These are phyloP conservation scores for Arothron firmamentum DNA, from an alignment of 2,113 vertebrate genomes.

Conservation along the genomic window DNA sequence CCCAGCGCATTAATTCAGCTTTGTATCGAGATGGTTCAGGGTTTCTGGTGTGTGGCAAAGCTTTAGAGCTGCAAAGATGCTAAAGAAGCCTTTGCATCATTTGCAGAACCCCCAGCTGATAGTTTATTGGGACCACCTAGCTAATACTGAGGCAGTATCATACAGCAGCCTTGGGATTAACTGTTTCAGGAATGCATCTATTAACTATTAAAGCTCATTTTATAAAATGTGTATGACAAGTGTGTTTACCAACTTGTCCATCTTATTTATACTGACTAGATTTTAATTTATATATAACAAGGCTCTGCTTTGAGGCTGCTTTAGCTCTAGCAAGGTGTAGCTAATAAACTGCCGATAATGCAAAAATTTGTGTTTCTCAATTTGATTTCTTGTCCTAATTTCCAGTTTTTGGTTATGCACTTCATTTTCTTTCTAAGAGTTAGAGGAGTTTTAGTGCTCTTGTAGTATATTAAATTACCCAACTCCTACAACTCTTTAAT, in stretches of 20 bases:
- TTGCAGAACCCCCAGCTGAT: background rate
- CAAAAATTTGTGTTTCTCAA: background rate
- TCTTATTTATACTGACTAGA: background rate
- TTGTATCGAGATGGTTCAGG: slow-evolving; percentile 17
- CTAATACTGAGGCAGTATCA: background rate
- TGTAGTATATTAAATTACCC: too few relatives aligned
- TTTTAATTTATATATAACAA: background rate
- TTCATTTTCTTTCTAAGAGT: too few relatives aligned
- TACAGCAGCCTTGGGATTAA: background rate
- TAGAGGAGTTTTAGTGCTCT: too few relatives aligned
- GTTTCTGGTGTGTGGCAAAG: slow-evolving; percentile 43
- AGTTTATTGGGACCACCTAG: background rate
- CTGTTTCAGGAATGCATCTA: background rate
- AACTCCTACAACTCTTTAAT: too few relatives aligned
- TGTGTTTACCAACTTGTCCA: background rate
- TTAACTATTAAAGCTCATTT: background rate
- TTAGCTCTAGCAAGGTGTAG: background rate
- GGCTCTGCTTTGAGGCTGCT: background rate
- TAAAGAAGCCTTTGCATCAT: slow-evolving; percentile 21
- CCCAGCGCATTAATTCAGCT: slow-evolving; percentile 58
- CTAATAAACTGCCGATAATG: background rate
- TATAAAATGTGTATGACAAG: background rate
- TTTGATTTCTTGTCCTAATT: background rate
- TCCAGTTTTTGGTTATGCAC: too few relatives aligned
- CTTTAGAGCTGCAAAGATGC: slow-evolving; percentile 23